Percentiles rank a stretch among this genome's conserved stretches.
Conservation (phyloP, 2,797 vertebrate genomes). For the Macroramphosus scolopax region DNA sequence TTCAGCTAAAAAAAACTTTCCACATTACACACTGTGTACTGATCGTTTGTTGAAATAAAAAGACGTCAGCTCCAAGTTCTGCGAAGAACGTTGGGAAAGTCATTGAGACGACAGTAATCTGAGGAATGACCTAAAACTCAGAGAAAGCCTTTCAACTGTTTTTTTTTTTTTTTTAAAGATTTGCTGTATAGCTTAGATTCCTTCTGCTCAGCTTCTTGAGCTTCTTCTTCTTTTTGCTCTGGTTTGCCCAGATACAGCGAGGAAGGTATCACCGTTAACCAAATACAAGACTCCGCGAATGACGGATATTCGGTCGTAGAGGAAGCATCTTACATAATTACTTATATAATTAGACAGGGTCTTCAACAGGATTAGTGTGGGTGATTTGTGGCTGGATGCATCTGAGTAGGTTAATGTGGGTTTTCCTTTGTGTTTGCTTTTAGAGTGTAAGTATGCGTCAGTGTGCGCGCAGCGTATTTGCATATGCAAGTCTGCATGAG, state of each 20-base stretch:
- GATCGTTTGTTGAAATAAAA: too few relatives aligned
- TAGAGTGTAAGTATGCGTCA: conserved; percentile 9
- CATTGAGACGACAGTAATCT: too few relatives aligned
- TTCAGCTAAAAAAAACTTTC: too few relatives aligned
- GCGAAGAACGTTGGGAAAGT: too few relatives aligned
- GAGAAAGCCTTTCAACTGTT: neutral
- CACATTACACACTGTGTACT: too few relatives aligned
- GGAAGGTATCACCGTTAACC: conserved; percentile 58
- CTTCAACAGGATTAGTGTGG: conserved; percentile 40
- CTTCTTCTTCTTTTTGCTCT: conserved; percentile 11
- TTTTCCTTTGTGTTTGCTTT: conserved; percentile 16
- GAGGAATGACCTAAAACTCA: neutral
- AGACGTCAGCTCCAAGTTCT: too few relatives aligned
- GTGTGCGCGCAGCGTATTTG: conserved; percentile 13
- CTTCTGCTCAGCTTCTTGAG: neutral
- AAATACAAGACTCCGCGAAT: conserved; percentile 66
- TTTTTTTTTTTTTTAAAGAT: too few relatives aligned
- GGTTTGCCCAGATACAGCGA: conserved; percentile 49
- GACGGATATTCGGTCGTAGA: conserved; percentile 58
- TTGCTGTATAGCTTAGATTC: neutral
- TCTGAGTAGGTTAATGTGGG: conserved; percentile 18
- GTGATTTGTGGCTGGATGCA: conserved; percentile 37
- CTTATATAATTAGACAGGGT: conserved; percentile 65
- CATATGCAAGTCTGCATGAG: conserved; percentile 5
- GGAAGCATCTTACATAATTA: conserved; percentile 63